Base-by-base conservation (phyloP, 2,113 vertebrate genomes). In the Lepisosteus oculatus region DNA sequence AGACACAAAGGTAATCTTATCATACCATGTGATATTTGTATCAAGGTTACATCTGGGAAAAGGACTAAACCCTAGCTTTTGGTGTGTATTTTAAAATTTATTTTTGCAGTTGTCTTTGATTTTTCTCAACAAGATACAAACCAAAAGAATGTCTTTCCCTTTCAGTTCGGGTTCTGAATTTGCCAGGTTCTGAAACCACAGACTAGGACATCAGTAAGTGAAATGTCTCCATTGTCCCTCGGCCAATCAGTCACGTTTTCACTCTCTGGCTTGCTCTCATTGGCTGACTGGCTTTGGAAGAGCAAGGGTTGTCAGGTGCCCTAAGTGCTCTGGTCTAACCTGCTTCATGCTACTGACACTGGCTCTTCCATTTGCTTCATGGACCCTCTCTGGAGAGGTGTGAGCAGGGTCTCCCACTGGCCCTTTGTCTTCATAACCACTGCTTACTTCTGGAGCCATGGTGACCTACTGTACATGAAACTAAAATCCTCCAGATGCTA, bases 141-240 rank as follows among this genome's bases (percentile, higher is more conserved):
- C 88, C 86, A 85, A 84, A 64, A 77, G 75, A 73, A 88, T 92
- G 88, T 98, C 81, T 98, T 90, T 92, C 78, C 94, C 91, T 98
- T 98, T 87, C 95, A 97, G 96, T 76, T 64, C 88, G 45, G 90
- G 90, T 81, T 90, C 90, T 83, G 94, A 94, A 85, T 93, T 92
- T 90, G 95, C 93, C 85, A 90, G 93, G 71, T 93, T 97, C 90
- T 97, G 94, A 96, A 88, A 74, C 63, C 89, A 77, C 86, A n/a
- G 91, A 81, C 90, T 85, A 67, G 64, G 83, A 69, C 85, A 90
- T 83, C 85, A 94, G 97, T 98, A 98, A 98, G 96, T 98, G 90
- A 87, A 84, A 68, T 84, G 79, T 78, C 77, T 87, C 72, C 84
- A 86, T 81, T 69, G 69, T 76, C 80, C 81, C 76, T 84, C 79